Evolutionary conservation across 2,797 vertebrate species (phyloP), one percentile per base, ranked within the genome.

Genomic region (Tragelaphus eurycerus): DNA sequence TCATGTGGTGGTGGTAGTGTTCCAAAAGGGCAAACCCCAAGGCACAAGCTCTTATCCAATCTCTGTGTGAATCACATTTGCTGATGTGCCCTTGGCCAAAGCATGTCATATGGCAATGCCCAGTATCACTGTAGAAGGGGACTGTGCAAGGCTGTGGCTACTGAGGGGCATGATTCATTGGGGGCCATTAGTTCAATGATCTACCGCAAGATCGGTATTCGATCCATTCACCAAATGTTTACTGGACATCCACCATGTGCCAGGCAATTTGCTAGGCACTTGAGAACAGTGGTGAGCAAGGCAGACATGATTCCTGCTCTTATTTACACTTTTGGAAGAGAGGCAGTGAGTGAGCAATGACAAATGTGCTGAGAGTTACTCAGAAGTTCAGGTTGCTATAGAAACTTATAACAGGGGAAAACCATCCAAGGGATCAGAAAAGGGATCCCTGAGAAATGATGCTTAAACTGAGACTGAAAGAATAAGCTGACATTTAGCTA

Each of bases 391-490:
- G 17, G 62, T 50, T 89, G 86, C 59, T 90, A 60, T 29, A 48
- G 89, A 93, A 95, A 95, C 62, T 90, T 64, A 57, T 29, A 78
- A 50, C 31, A 50, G 23, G 31, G 50, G 43, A 17, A 95, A 97
- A 34, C 54, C 54, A 46, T 74, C 71, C 14, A 54, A 84, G 17
- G 23, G 13, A 16, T 85, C 55, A 90, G 91, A 46, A 93, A 93
- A 90, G 46, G 23, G 54, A 19, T 27, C 59, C n/a, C 62, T 57
- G 25, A 55, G 50, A 96, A 93, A 78, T n/a, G 91, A 85, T 54
- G 54, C 46, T 89, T 86, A 91, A 89, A 79, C 31, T 74, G 62
- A 97, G 86, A 79, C 46, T 54, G 71, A 96, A 86, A 87, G 43
- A 94, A 78, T 60, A 29, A 81, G 89, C 38, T 76, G 62, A 74